Percentiles rank a stretch among this genome's conserved stretches.
These are phyloP conservation scores for Anthonomus grandis DNA, from an alignment of 1,140 invertebrate species.

Conservation along the genomic window DNA sequence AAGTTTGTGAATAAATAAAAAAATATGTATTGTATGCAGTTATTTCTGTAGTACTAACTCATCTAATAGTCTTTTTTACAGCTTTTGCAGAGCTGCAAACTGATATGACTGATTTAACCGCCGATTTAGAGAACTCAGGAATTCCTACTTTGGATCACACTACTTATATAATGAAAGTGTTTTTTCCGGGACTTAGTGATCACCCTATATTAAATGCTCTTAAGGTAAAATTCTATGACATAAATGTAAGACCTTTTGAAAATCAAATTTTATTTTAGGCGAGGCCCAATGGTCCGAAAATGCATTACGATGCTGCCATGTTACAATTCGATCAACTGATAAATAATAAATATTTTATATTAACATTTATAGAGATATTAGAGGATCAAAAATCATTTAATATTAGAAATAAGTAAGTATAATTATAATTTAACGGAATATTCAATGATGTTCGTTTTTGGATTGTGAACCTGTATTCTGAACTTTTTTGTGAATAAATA, in stretches of 20 bases:
- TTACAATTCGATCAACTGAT: constrained; percentile 91
- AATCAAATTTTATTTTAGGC: constrained; percentile 47
- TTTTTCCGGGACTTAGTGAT: constrained; percentile 92
- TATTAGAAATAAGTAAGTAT: constrained; percentile 78
- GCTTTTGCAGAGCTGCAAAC: constrained; percentile 99
- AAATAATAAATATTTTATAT: constrained; percentile 88
- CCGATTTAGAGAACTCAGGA: constrained; percentile 91
- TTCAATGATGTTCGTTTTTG: too few relatives aligned
- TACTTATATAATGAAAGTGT: constrained; percentile 97
- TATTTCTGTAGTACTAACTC: too few relatives aligned
- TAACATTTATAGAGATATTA: constrained; percentile 90
- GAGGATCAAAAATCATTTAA: constrained; percentile 89
- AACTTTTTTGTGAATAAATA: too few relatives aligned
- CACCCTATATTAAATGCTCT: constrained; percentile 88
- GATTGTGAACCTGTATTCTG: too few relatives aligned
- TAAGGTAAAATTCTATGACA: too few relatives aligned
- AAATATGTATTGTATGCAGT: too few relatives aligned
- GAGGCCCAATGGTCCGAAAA: constrained; percentile 71
- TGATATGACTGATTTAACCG: constrained; percentile 97
- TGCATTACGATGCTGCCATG: constrained; percentile 91
- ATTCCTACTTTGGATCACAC: constrained; percentile 95
- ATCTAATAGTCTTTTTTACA: constrained; percentile 42
- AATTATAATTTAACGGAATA: not conserved
- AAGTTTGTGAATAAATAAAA: too few relatives aligned
- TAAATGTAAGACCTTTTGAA: not conserved